Evolutionary conservation across 2,888 invertebrate species (phyloP).

Genomic region (Andricus quercusramuli): DNA sequence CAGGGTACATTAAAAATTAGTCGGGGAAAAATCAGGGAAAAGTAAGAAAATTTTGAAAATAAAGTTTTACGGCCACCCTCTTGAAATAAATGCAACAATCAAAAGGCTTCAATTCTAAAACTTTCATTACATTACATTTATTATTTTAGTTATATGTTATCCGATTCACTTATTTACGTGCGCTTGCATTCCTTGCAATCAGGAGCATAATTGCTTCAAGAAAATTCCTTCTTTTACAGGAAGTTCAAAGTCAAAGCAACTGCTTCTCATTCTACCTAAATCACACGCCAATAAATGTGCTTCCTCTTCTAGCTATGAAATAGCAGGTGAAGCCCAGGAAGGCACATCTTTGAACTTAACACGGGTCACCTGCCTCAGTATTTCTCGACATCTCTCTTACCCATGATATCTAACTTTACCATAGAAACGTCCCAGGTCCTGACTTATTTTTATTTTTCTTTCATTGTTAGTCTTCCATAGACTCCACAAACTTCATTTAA

Average conservation of each 20-base stretch:
- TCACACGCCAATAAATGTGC: slow-evolving; percentile 29
- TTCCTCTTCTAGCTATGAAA: slow-evolving; percentile 41
- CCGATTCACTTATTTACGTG: background rate
- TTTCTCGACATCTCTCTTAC: slow-evolving; percentile 50
- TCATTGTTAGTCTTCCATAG: slow-evolving; percentile 38
- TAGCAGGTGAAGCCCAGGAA: slow-evolving; percentile 52
- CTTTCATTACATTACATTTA: background rate
- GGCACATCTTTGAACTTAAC: slow-evolving; percentile 76
- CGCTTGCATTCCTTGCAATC: background rate
- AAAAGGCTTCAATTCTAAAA: background rate
- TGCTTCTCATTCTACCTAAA: slow-evolving; percentile 14
- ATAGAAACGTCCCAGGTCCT: slow-evolving; percentile 46
- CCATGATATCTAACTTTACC: slow-evolving; percentile 49
- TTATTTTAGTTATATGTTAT: background rate
- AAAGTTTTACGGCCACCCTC: too few relatives aligned
- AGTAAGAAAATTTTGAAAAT: too few relatives aligned
- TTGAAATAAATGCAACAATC: too few relatives aligned
- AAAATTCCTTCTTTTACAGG: background rate
- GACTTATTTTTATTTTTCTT: slow-evolving; percentile 45
- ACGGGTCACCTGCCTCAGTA: slow-evolving; percentile 73
- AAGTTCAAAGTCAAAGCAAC: background rate
- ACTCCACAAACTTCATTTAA: slow-evolving; percentile 18
- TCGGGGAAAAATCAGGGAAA: too few relatives aligned
- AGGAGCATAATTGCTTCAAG: background rate
- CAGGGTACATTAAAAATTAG: too few relatives aligned